Conservation (phyloP, 2,888 invertebrate species). For the Heterodera filipjevi region DNA sequence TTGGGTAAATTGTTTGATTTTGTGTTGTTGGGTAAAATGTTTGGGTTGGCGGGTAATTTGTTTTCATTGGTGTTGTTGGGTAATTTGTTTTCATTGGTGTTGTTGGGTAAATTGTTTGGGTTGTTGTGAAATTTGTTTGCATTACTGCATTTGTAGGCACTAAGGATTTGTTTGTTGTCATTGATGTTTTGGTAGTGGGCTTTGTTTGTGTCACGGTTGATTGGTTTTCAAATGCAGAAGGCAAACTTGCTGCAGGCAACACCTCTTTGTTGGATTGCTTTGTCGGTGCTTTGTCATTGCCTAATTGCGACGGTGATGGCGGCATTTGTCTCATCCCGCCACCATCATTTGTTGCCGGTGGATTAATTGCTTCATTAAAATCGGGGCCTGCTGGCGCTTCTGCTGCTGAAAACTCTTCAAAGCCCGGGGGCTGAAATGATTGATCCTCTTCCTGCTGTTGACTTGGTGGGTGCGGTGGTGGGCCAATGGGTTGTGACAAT, state of each 20-base stretch:
- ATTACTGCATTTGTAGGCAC: not conserved
- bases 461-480: not conserved
- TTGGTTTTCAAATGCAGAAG: not conserved
- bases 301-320: not conserved
- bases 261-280: not conserved
- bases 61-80: not conserved
- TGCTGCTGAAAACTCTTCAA: constrained; percentile 1
- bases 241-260: not conserved
- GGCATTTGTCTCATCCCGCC: not conserved
- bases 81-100: not conserved
- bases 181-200: not conserved
- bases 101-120: not conserved
- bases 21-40: not conserved
- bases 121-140: too few species aligned
- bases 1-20: not conserved
- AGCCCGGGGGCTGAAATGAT: not conserved
- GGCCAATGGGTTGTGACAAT: not conserved
- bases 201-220: not conserved
- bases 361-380: not conserved
- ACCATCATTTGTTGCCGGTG: not conserved
- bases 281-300: not conserved
- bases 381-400: not conserved
- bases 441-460: not conserved
- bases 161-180: not conserved
- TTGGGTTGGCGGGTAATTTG: not conserved